Evolutionary conservation across 2,888 invertebrate species (phyloP), one percentile per base, ranked within the genome.

Genomic region (Agrotis clavis): DNA sequence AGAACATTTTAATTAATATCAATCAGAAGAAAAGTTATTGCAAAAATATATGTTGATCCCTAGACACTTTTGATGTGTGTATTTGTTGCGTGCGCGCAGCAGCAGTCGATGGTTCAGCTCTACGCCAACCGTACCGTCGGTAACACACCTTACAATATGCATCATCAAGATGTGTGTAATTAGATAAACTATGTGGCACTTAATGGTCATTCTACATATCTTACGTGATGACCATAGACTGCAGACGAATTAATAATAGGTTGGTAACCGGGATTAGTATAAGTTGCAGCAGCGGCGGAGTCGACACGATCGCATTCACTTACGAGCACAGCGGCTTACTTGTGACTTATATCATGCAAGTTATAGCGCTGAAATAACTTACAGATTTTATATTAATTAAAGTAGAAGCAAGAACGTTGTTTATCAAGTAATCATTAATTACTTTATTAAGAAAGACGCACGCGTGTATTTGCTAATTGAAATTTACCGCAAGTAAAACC

Each of bases 181-280:
- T 9, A 35, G 35, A 35, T 35, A 35, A 35, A 35, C 35, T 35
- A 35, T 35, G 35, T 30, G 21, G 21, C 18, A 30, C 0, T 5
- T 25, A 19, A 5, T 47, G 21, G 19, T 18, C 13, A 47, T 74
- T 60, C 47, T 64, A 13, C 16, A 4, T n/a, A 18, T 3, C 7
- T 13, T 11, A 48, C 16, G 16, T 14, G 2, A 51, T 66, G 50
- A 2, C 62, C 18, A 0, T 51, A 54, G 60, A 41, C 57, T 64
- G 59, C 63, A 66, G 35, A 65, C 60, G 66, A 68, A 72, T 75
- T 65, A n/a, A 71, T 72, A 73, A 71, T 61, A 70, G 63, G 35
- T 47, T 67, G 73, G 82, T 77, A 73, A 72, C 35, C 71, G 19
- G 79, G 75, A 79, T 83, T 81, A 81, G 66, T 76, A 79, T 63